Conservation (phyloP, 2,888 invertebrate genomes). For the Fissipunctia ypsillon region DNA sequence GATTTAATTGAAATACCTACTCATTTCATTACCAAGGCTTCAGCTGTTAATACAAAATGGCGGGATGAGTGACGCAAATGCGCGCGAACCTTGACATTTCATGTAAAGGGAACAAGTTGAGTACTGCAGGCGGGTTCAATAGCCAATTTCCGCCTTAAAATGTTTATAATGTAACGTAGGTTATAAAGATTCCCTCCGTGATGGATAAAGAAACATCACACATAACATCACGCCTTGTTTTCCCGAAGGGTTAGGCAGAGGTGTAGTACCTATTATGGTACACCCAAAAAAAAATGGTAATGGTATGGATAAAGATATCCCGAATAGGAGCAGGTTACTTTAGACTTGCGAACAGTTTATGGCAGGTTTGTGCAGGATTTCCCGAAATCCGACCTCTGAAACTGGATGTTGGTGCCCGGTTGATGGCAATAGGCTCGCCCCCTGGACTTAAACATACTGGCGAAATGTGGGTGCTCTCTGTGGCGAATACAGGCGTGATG, state of each 20-base stretch:
- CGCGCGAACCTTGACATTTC: constrained; percentile 71
- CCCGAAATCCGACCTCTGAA: not conserved
- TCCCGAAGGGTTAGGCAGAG: no score
- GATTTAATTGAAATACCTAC: constrained; percentile 37
- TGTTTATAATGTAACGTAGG: not conserved
- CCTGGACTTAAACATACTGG: not conserved
- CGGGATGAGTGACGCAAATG: constrained; percentile 65
- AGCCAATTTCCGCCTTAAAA: constrained; percentile 33
- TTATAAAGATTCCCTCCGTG: not conserved
- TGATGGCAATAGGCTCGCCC: no score
- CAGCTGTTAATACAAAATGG: constrained; percentile 53
- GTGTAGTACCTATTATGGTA: no score
- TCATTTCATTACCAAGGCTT: constrained; percentile 54
- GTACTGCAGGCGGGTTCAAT: constrained; percentile 31
- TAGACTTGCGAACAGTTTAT: not conserved
- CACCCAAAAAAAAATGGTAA: no score
- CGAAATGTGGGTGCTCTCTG: no score
- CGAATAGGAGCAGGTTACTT: not conserved
- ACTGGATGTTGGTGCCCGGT: not conserved
- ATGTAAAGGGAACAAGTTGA: constrained; percentile 33
- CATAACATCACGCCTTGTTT: no score
- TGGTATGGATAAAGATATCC: not conserved
- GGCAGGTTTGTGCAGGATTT: not conserved
- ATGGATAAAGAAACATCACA: not conserved
- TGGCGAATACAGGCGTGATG: no score